Evolutionary conservation across 2,797 vertebrate genomes (phyloP), one percentile per base, ranked within the genome.

Genomic region (Cichlasoma orientale): DNA sequence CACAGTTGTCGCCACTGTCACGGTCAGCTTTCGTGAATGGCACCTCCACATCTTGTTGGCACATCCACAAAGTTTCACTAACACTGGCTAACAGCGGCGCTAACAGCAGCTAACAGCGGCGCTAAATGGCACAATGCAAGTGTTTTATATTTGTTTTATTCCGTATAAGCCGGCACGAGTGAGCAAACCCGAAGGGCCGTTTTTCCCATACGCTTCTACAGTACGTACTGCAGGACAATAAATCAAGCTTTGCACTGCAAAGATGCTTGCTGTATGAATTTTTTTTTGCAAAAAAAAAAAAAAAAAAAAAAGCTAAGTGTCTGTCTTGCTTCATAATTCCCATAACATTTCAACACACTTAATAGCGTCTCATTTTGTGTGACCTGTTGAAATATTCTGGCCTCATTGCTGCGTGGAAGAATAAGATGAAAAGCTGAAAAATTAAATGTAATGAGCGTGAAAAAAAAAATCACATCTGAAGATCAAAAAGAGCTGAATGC

Each of bases 371-470:
- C 10, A 1, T 66, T 66, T 66, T 47, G 16, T 66, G 23, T 29
- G 41, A 50, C 61, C 61, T 19, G 41, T 4, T 50, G 41, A 68
- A 23, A 41, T 72, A 50, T 50, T 58, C 41, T 27, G 31, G 19
- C 19, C 19, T 74, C 56, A 50, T 58, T 58, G 56, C 23, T 54
- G 36, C 19, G 1, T n/a, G 3, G 5, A 19, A 68, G 9, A 58
- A 33, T 19, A 33, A 66, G 61, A 66, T 38, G 59, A 56, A 71
- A 56, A 56, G 10, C 23, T 27, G 44, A 0, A 74, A 74, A 74
- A 70, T 68, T 29, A 8, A 29, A 68, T 50, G 41, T 68, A 50
- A 68, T 50, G 47, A 50, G 16, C 16, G 2, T 7, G 18, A 14
- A 18, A 19, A 19, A 18, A 18, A 8, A 19, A 50, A 12, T 33